These are phyloP conservation scores for Paramormyrops kingsleyae DNA, from an alignment of 2,113 vertebrate genomes.

Conservation along the genomic window DNA sequence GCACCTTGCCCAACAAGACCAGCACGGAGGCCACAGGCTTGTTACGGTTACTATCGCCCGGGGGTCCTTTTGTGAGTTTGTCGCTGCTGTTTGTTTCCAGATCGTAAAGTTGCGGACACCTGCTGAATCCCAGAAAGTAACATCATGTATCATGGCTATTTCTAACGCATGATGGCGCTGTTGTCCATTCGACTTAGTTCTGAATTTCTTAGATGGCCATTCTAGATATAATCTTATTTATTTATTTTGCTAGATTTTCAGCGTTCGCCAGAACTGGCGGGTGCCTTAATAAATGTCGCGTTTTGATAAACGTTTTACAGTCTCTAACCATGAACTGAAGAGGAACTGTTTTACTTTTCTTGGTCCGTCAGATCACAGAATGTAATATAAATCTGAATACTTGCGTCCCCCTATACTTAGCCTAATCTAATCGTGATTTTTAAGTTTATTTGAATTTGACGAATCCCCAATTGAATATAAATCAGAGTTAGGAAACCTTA, in stretches of 20 bases:
- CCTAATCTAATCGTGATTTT: not conserved
- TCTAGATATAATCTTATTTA: not conserved
- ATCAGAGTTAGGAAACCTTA: not conserved
- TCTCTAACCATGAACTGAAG: not conserved
- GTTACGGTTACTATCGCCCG: no score
- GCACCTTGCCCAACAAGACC: not conserved
- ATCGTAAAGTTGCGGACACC: not conserved
- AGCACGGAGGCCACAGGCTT: not conserved
- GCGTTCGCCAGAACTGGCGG: not conserved
- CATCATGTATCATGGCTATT: not conserved
- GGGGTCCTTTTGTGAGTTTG: not conserved
- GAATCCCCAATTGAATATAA: not conserved
- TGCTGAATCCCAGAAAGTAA: not conserved
- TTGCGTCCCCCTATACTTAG: not conserved
- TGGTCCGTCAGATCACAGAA: not conserved
- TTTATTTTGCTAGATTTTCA: not conserved
- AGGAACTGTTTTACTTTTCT: not conserved
- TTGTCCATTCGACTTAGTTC: not conserved
- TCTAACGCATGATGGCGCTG: not conserved
- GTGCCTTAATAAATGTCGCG: not conserved
- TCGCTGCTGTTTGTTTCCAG: not conserved
- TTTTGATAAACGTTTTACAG: not conserved
- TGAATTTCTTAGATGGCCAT: not conserved
- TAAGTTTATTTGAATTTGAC: not conserved
- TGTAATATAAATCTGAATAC: not conserved